Evolutionary conservation across 2,888 invertebrate species (phyloP), one percentile per base, ranked within the genome.

Genomic region (Syrista parreyssii): DNA sequence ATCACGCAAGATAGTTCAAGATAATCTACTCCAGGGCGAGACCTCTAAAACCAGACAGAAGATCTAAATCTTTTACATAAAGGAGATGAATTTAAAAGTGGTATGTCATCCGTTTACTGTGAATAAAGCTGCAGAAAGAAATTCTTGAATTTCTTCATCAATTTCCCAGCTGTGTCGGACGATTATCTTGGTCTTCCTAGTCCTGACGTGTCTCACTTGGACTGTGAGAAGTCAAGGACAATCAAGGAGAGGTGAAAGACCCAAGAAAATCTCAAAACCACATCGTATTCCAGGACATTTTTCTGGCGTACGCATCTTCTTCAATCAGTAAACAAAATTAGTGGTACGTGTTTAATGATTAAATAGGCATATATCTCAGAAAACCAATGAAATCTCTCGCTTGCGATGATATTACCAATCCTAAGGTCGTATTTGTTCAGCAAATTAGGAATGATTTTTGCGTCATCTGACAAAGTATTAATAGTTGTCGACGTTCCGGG

Each of bases 231-330:
- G 71, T 71, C 71, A 71, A 71, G 33, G 33, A 4, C 71, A 55
- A 55, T 23, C 2, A 23, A 9, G 23, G 23, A 55, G 55, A 55
- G 55, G 55, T 55, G 55, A 55, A 55, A 55, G 23, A 55, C 55
- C 55, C 55, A 55, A 55, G 23, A 55, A 55, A 55, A 55, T 55
- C 23, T 23, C 55, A 55, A 71, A 71, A 33, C 71, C 71, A 23
- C 71, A 32, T 71, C 71, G 71, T 23, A 23, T 12, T 12, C 71
- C 71, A 31, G 71, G 71, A 12, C 71, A 71, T 11, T 71, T 71
- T 32, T 71, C 71, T 33, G 71, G 71, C 32, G 71, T 71, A 15
- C 71, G 71, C 31, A 71, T 71, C 31, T 71, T 71, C 71, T 71
- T 71, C 71, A 71, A 71, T 31, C 71, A 71, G 71, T 71, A 33